phyloP scores from a whole-genome alignment of 2,113 vertebrate genomes.

The Antechinus flavipes region DNA sequence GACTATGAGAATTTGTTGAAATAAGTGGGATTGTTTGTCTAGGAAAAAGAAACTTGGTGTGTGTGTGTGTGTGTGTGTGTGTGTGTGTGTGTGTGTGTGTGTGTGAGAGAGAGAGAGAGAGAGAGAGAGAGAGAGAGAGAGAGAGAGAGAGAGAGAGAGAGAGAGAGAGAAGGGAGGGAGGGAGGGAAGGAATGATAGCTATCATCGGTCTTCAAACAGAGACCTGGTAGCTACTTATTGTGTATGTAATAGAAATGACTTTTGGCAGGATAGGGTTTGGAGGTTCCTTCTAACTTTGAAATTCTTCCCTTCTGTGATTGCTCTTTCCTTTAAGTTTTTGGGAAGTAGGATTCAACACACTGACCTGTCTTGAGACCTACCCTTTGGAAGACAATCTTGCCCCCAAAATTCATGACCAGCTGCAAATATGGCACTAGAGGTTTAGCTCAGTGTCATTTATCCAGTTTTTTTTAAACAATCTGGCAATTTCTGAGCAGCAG shows the following conservation, averaged over 20 bases:
- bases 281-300: not conserved
- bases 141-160: no score
- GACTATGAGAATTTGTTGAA: not conserved
- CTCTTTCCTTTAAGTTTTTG: not conserved
- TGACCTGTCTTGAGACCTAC: not conserved
- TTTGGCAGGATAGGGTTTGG: not conserved
- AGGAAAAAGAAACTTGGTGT: not conserved
- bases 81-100: not conserved
- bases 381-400: not conserved
- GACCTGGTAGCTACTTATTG: not conserved
- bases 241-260: not conserved
- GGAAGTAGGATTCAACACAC: not conserved
- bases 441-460: conserved; percentile 44
- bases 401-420: not conserved
- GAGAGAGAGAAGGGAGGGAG: no score
- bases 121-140: no score
- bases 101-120: no score
- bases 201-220: not conserved
- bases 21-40: not conserved
- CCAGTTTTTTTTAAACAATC: conserved; percentile 31
- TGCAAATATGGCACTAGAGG: not conserved
- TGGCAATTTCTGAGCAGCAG: conserved; percentile 37
- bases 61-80: no score
- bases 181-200: not conserved
- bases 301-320: not conserved